Base-by-base conservation (phyloP, 2,797 vertebrate genomes). In the Lagodon rhomboides region DNA sequence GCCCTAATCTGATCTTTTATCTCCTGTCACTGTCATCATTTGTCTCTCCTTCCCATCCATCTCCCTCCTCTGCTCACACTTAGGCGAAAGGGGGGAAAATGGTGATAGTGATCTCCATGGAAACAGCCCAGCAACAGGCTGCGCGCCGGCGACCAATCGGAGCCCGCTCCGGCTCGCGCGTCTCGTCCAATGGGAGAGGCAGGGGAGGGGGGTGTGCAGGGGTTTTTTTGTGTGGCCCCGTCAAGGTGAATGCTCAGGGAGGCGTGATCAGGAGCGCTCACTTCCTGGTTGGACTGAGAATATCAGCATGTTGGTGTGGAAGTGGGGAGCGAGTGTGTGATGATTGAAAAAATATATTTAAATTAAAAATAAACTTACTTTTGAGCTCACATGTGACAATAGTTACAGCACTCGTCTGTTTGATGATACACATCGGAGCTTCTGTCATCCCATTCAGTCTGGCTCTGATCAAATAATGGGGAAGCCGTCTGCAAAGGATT, bases 51-150 rank as follows among this genome's bases (percentile, higher is more conserved):
- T 61, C 75, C 27, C 66, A 49, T 77, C 64, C 50, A 58, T 56
- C 49, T 55, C 58, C 22, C 74, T 44, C 9, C 55, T 18, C 27
- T 25, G 3, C 27, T 12, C 44, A 43, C 16, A 20, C 71, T 67
- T 69, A 82, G 46, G 46, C 1, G 1, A 49, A n/a, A 6, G 5
- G 43, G 30, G 5, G 43, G 12, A 51, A 51, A 79, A 77, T 41
- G 50, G 68, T 47, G 84, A 94, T 92, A 88, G 80, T 75, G 86
- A 94, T 94, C 90, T 84, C 94, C 93, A 95, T 93, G 92, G 93
- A 94, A 95, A 95, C 94, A 94, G 88, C 94, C 92, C 91, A 90
- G 94, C 93, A 95, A 95, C 93, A 95, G 92, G 88, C 92, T 93
- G 75, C 22, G 46, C 76, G 68, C 73, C 30, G 9, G 23, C 59